Base-by-base conservation (phyloP, 2,888 invertebrate species). In the Megaustenia siamemsis region DNA sequence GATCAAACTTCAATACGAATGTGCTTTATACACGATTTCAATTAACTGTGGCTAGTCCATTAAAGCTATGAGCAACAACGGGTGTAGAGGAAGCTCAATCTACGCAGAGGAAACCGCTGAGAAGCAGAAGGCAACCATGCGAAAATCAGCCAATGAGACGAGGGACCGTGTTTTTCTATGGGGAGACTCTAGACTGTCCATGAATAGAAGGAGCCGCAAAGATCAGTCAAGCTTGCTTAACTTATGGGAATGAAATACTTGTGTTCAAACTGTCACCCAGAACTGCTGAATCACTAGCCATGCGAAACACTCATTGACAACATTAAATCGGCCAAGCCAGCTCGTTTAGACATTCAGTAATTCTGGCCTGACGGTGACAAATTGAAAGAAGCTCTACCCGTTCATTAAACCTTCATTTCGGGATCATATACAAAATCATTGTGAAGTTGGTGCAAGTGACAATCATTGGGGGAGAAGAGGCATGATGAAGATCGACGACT, bases 161-260 rank as follows among this genome's bases (percentile, higher is more conserved):
- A 28, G 73, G 45, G 28, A 73, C 73, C 38, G n/a, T 24, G 35
- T 28, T 76, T 35, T 76, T 56, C 60, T 35, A n/a, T 21, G 35
- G 56, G 5, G 66, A 35, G 24, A 12, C 76, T 76, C 15, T 21
- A n/a, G 21, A 60, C 24, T 18, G 56, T 56, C 76, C 53, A 18
- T 56, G 60, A 49, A 75, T 21, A 56, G 43, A 24, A 38, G 21
- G 38, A 35, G 10, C 73, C 43, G 45, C 15, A 45, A 24, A n/a
- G 45, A 53, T 60, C 76, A 35, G 24, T n/a, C 18, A 60, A 56
- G 76, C 76, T 38, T 76, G 38, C 35, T 12, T 76, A 76, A 76
- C 56, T 18, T 24, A 38, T 21, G 24, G 21, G 38, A 32, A 24
- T 32, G 45, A 45, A n/a, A 76, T 76, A 15, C 56, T 60, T 76